Evolutionary conservation across 2,888 invertebrate species (phyloP).

Genomic region (Bimastos eiseni): DNA sequence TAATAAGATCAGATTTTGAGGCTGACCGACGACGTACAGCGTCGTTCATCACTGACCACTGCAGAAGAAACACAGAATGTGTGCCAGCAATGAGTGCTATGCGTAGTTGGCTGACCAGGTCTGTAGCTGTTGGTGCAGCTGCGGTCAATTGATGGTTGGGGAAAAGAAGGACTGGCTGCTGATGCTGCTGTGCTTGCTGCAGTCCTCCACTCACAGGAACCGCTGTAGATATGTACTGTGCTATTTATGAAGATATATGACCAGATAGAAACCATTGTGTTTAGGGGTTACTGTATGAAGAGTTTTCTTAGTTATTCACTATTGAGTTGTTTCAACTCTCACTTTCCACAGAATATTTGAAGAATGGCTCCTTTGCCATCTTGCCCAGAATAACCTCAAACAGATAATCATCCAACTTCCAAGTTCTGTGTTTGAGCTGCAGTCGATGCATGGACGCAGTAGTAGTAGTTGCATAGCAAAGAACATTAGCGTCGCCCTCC

Average conservation of each 20-base stretch:
- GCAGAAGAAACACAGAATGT: background rate
- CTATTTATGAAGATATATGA: no score
- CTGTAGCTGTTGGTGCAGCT: background rate
- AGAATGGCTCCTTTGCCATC: no score
- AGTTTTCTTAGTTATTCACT: background rate
- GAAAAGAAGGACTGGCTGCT: background rate
- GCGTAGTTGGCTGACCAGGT: background rate
- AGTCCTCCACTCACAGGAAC: background rate
- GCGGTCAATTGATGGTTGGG: background rate
- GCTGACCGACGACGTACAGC: background rate
- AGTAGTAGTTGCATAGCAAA: no score
- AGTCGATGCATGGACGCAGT: background rate
- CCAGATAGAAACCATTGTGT: no score
- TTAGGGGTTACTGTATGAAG: background rate
- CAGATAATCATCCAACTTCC: background rate
- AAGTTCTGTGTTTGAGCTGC: background rate
- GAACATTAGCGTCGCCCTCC: no score
- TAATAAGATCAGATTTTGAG: slow-evolving; percentile 13
- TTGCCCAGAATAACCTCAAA: no score
- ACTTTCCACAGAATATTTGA: background rate
- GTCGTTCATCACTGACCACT: background rate
- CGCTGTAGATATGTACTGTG: no score
- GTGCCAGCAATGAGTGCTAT: background rate
- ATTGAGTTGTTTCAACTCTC: background rate
- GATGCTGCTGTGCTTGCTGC: background rate